phyloP scores from a whole-genome alignment of 2,797 vertebrate species.

The Centropyge bicolor region DNA sequence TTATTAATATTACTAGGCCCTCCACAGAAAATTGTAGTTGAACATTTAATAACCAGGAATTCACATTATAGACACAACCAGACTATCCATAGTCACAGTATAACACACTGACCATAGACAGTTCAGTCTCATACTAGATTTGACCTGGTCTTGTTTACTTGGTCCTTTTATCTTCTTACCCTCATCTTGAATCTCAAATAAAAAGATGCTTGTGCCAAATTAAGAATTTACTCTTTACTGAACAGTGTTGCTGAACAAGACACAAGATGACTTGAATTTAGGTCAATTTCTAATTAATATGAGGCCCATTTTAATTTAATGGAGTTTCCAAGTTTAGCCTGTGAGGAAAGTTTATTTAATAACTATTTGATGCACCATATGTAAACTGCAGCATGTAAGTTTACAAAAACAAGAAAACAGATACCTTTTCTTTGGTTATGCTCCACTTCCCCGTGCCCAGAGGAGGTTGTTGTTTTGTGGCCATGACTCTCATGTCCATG shows the following conservation, averaged over 20 bases:
- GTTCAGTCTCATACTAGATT: neutral
- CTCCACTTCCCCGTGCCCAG: constrained; percentile 23
- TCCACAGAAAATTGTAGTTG: too few species aligned
- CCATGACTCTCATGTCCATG: constrained; percentile 18
- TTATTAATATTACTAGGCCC: too few species aligned
- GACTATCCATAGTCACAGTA: too few species aligned
- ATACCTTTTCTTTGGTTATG: constrained; percentile 48
- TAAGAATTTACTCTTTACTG: neutral
- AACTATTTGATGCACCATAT: neutral
- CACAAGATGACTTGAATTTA: too few species aligned
- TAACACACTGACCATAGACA: neutral
- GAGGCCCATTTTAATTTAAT: too few species aligned
- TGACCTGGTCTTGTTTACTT: neutral
- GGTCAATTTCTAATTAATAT: too few species aligned
- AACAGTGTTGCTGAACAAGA: too few species aligned
- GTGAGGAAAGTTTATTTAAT: too few species aligned
- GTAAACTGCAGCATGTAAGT: neutral
- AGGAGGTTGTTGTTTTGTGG: constrained; percentile 21
- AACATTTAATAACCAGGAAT: neutral
- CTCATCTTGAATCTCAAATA: neutral
- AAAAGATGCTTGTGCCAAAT: neutral
- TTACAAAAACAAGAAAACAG: neutral
- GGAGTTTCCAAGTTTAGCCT: too few species aligned
- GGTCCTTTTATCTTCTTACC: neutral
- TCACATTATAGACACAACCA: too few species aligned